Conservation (phyloP, 2,113 vertebrate species). For the Melanostigma gelatinosum region DNA sequence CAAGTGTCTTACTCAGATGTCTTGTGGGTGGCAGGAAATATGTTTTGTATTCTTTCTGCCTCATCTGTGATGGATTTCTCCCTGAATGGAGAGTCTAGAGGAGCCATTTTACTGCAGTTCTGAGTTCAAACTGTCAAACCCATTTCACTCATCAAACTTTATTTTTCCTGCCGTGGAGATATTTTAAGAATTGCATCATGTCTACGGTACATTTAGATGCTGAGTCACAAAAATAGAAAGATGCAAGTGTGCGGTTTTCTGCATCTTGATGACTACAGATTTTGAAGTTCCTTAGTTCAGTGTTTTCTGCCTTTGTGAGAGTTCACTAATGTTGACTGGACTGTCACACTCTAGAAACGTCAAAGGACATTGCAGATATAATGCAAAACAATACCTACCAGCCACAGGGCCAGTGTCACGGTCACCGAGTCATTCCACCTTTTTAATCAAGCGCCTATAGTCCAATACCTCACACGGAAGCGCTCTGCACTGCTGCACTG, state of each 20-base stretch:
- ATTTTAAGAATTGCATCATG: background rate
- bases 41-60: background rate
- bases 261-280: conserved; percentile 12
- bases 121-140: conserved; percentile 16
- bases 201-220: conserved; percentile 5
- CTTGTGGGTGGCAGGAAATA: background rate
- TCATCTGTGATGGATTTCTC: conserved; percentile 37
- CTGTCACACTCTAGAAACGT: conserved; percentile 31
- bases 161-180: conserved; percentile 8
- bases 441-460: conserved; percentile 44
- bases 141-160: conserved; percentile 24
- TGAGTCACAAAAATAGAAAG: background rate
- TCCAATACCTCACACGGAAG: conserved; percentile 20
- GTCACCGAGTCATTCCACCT: conserved; percentile 48
- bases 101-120: conserved; percentile 13
- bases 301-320: conserved; percentile 1
- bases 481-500: conserved; percentile 5
- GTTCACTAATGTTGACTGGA: conserved; percentile 48
- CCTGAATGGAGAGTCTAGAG: background rate
- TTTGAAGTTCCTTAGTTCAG: conserved; percentile 13
- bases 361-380: conserved; percentile 41
- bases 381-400: conserved; percentile 34
- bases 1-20: conserved; percentile 41
- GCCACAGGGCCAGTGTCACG: conserved; percentile 28
- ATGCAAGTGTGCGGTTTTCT: background rate